Evolutionary conservation across 2,113 vertebrate species (phyloP).

Genomic region (Gorsachius goisagi): DNA sequence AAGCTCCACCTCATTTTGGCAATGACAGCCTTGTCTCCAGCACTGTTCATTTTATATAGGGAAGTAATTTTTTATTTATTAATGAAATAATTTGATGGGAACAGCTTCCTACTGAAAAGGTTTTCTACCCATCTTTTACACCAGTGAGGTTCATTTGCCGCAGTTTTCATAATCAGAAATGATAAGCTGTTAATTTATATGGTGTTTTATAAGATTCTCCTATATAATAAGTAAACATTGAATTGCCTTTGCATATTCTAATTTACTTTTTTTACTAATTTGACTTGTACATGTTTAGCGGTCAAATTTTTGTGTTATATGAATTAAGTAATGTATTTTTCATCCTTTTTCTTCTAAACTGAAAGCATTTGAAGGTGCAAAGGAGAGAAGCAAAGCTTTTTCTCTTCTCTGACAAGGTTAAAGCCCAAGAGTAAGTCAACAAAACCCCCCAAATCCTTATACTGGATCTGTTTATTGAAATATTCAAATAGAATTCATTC

Average conservation of each 20-base stretch:
- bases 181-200: not conserved
- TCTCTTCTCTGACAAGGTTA: slow-evolving; percentile 60
- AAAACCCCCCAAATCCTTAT: not conserved
- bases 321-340: slow-evolving; percentile 36
- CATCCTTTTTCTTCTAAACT: slow-evolving; percentile 49
- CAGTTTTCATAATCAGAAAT: not conserved
- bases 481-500: slow-evolving; percentile 66
- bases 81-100: not conserved
- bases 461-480: slow-evolving; percentile 68
- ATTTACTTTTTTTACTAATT: slow-evolving; percentile 48
- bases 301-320: slow-evolving; percentile 25
- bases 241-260: slow-evolving; percentile 7
- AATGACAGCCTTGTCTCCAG: not conserved
- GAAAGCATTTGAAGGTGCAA: not conserved
- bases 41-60: not conserved
- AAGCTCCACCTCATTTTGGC: not conserved
- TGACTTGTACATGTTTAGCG: slow-evolving; percentile 43
- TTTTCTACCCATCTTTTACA: not conserved
- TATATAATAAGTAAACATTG: not conserved
- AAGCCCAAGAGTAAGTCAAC: slow-evolving; percentile 45
- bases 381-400: slow-evolving; percentile 18
- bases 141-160: not conserved
- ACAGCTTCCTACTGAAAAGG: not conserved
- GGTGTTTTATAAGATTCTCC: slow-evolving; percentile 35
- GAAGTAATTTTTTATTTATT: not conserved